These are phyloP conservation scores for Amblyraja radiata DNA, from an alignment of 2,797 vertebrate species.

Conservation along the genomic window DNA sequence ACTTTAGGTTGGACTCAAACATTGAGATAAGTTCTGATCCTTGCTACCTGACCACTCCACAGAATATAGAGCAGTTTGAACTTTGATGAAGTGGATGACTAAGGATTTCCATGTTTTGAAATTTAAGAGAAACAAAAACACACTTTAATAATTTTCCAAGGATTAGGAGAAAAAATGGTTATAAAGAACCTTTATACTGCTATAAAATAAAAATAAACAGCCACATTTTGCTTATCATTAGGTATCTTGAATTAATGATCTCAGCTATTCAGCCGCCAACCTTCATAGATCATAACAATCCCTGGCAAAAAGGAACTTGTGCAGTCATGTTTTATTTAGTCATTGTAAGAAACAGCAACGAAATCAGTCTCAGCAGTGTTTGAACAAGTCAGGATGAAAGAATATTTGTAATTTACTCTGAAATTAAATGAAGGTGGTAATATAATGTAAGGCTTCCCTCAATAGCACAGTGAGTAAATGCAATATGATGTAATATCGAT, in stretches of 20 bases:
- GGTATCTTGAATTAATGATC: no score
- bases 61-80: background rate
- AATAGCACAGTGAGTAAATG: background rate
- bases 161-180: background rate
- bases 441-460: background rate
- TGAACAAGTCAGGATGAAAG: background rate
- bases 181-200: background rate
- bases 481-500: background rate
- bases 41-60: background rate
- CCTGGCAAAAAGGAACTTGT: background rate
- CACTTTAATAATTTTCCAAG: background rate
- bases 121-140: background rate
- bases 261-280: background rate
- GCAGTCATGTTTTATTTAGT: background rate
- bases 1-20: background rate
- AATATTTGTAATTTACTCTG: background rate
- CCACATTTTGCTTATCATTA: no score
- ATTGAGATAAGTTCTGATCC: background rate
- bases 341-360: background rate
- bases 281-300: background rate
- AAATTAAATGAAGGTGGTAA: background rate
- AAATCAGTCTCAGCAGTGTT: background rate
- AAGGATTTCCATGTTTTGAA: background rate
- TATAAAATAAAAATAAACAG: background rate
- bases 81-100: background rate